A percentile compares a stretch with the other conserved stretches of the same genome.
These are phyloP conservation scores for Orthonychiurus folsomi DNA, from an alignment of 2,888 invertebrate genomes.

Conservation along the genomic window DNA sequence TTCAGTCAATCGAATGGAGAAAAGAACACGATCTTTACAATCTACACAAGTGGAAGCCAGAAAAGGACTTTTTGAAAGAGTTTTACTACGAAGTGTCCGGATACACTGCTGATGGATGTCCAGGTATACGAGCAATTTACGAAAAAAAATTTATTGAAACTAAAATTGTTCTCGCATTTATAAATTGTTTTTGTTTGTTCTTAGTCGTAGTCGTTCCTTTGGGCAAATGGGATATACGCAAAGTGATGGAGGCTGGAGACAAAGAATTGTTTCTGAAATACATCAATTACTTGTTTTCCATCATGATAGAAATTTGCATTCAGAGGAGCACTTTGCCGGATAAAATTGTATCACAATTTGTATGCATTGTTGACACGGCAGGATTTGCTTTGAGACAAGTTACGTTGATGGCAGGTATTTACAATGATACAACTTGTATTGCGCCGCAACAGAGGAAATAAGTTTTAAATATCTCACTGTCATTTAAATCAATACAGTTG, in stretches of 20 bases:
- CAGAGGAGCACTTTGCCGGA: neutral
- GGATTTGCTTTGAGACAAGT: slow-evolving; percentile 20
- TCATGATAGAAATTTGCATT: slow-evolving; percentile 6
- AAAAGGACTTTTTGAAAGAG: slow-evolving; percentile 18
- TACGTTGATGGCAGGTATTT: slow-evolving; percentile 15
- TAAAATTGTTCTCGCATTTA: too few relatives aligned
- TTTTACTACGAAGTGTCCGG: slow-evolving; percentile 27
- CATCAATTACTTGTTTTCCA: slow-evolving; percentile 14
- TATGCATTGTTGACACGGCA: slow-evolving; percentile 19
- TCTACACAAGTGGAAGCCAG: slow-evolving; percentile 26
- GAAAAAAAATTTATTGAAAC: too few relatives aligned
- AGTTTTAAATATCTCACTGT: neutral
- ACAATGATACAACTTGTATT: too few relatives aligned
- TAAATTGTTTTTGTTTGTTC: too few relatives aligned
- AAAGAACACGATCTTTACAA: slow-evolving; percentile 26
- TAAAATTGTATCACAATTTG: slow-evolving; percentile 15
- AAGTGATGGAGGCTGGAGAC: slow-evolving; percentile 26
- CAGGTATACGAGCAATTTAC: too few relatives aligned
- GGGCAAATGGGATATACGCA: slow-evolving; percentile 33
- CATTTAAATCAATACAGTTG: too few relatives aligned
- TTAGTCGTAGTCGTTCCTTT: slow-evolving; percentile 28
- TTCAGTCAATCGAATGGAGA: slow-evolving; percentile 29
- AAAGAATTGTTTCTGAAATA: slow-evolving; percentile 20
- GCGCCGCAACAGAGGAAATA: too few relatives aligned
- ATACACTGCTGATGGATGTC: slow-evolving; percentile 27